phyloP scores from a whole-genome alignment of 2,113 vertebrate species.

The Artemisiospiza belli region DNA sequence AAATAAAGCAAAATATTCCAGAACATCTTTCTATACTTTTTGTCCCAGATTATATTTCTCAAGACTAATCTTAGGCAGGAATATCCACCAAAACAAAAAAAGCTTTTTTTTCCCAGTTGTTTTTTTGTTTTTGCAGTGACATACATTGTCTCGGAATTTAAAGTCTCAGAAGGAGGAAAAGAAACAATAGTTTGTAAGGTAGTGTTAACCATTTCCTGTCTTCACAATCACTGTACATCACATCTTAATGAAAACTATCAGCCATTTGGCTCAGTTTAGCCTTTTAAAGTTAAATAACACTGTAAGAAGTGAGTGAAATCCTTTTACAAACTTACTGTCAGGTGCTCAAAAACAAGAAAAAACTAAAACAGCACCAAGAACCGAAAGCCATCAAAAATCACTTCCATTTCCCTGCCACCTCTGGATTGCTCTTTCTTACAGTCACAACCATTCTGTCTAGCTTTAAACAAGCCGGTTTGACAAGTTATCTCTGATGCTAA shows the following conservation, averaged over 20 bases:
- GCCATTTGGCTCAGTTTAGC: neutral
- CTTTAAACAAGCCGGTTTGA: neutral
- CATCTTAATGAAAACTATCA: neutral
- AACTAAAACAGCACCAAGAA: neutral
- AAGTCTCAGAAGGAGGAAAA: neutral
- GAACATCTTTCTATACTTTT: neutral
- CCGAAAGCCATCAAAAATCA: neutral
- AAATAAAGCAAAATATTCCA: neutral
- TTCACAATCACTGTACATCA: neutral
- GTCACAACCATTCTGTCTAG: neutral
- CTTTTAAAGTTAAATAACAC: neutral
- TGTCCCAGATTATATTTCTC: neutral
- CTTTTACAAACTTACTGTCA: neutral
- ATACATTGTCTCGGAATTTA: neutral
- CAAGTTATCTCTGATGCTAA: neutral
- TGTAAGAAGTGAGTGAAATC: rapidly evolving
- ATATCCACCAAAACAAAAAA: neutral
- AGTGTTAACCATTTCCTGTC: neutral
- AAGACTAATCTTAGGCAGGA: neutral
- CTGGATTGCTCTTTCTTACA: neutral
- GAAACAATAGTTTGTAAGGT: neutral
- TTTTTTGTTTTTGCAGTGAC: neutral
- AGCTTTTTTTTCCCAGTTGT: rapidly evolving
- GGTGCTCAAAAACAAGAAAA: neutral
- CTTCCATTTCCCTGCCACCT: neutral